Evolutionary conservation across 2,113 vertebrate genomes (phyloP), one percentile per base, ranked within the genome.

Genomic region (Pluvialis apricaria): DNA sequence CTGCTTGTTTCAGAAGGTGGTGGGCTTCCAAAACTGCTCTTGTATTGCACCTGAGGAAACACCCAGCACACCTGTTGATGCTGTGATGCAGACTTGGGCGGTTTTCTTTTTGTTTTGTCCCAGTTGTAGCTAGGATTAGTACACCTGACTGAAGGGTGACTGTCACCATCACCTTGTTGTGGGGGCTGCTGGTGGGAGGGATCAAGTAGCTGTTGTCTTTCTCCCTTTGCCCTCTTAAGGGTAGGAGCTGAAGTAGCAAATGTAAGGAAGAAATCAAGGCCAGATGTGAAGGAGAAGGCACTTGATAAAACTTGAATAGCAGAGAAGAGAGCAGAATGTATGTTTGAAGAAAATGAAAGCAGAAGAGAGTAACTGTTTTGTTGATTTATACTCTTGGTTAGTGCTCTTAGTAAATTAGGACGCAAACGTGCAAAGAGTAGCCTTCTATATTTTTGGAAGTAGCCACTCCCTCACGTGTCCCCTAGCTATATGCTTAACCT

Each of bases 61-160:
- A 40, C 6, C 17, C 25, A 26, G 11, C 1, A 4, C 3, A 19
- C 26, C 29, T 13, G 4, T 55, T 57, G 62, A 15, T 1, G 1
- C 34, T 61, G 42, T 15, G 42, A 40, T 68, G 21, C 24, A 52
- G 40, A 38, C 18, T 78, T 66, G n/a, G 40, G 29, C 31, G 62
- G 32, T 65, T 66, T 60, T 62, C 29, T 38, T 34, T 54, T 44
- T 17, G n/a, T n/a, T 57, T 22, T 17, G 32, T 65, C 29, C 13
- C 28, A 29, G 11, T 9, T 70, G 36, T 31, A 49, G 32, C 20
- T 80, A 36, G 40, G 40, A 65, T 52, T 15, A 40, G 26, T 66
- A 36, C 8, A 25, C 4, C 24, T 25, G 18, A 15, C 45, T 72
- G 38, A 70, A 57, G 32, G n/a, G 40, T 69, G 20, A 28, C 15